Conservation (phyloP, 2,797 vertebrate species). For the Odontamblyopus rebecca region DNA sequence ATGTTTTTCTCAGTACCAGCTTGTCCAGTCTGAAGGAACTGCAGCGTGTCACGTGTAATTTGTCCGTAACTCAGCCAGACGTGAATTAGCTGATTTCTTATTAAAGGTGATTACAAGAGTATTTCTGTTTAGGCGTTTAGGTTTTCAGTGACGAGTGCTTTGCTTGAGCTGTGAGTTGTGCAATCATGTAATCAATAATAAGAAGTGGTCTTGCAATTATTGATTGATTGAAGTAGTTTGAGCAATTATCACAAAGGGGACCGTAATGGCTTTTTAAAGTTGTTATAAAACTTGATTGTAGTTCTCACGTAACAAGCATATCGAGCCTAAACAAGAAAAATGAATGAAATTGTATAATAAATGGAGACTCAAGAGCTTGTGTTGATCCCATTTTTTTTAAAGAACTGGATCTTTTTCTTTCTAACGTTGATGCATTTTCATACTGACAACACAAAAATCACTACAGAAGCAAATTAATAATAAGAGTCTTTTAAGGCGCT, state of each 20-base stretch:
- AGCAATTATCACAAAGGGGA: neutral
- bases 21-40: conserved; percentile 34
- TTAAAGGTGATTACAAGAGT: neutral
- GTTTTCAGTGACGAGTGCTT: neutral
- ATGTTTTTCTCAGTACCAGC: neutral
- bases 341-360: too few relatives aligned
- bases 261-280: neutral
- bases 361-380: too few relatives aligned
- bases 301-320: neutral
- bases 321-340: neutral
- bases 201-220: neutral
- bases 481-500: too few relatives aligned
- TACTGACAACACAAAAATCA: too few relatives aligned
- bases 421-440: too few relatives aligned
- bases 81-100: neutral
- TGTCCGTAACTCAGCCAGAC: conserved; percentile 26
- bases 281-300: neutral
- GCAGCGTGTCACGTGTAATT: conserved; percentile 44
- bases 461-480: too few relatives aligned
- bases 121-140: too few relatives aligned
- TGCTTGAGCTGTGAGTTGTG: neutral
- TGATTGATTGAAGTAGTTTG: conserved; percentile 4
- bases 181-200: conserved; percentile 7
- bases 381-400: too few relatives aligned
- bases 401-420: too few relatives aligned